phyloP scores from a whole-genome alignment of 2,797 vertebrate genomes.

The Gobionotothen gibberifrons region DNA sequence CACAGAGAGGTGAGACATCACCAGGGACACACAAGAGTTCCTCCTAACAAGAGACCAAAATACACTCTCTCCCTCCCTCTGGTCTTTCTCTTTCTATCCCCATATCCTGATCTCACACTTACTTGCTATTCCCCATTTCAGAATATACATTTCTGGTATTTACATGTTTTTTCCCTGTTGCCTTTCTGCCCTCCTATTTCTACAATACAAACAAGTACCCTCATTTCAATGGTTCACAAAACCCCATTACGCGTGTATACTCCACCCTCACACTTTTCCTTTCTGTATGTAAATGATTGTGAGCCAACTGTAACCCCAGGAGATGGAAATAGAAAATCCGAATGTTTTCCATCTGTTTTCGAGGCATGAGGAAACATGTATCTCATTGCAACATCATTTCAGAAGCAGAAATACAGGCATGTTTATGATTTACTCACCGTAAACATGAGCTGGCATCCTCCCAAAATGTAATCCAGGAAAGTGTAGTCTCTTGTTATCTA shows the following conservation, averaged over 20 bases:
- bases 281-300: constrained; percentile 52
- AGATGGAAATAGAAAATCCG: constrained; percentile 47
- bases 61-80: constrained; percentile 35
- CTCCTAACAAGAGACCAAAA: constrained; percentile 56
- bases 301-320: constrained; percentile 38
- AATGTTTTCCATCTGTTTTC: constrained; percentile 48
- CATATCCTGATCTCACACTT: not conserved
- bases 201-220: not conserved
- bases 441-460: constrained; percentile 98
- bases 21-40: constrained; percentile 51
- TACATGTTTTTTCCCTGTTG: not conserved
- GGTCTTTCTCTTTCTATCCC: constrained; percentile 3
- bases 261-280: constrained; percentile 9
- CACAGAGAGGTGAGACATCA: constrained; percentile 63
- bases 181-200: constrained; percentile 2
- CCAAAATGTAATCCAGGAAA: constrained; percentile 98
- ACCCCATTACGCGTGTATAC: not conserved
- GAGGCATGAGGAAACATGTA: constrained; percentile 27
- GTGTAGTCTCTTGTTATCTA: constrained; percentile 95
- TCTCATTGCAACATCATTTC: constrained; percentile 43
- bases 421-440: constrained; percentile 89
- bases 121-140: constrained; percentile 6
- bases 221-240: constrained; percentile 5
- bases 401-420: constrained; percentile 24
- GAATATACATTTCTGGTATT: not conserved